These are phyloP conservation scores for Eupithecia centaureata DNA, from an alignment of 2,888 invertebrate species.

Conservation along the genomic window DNA sequence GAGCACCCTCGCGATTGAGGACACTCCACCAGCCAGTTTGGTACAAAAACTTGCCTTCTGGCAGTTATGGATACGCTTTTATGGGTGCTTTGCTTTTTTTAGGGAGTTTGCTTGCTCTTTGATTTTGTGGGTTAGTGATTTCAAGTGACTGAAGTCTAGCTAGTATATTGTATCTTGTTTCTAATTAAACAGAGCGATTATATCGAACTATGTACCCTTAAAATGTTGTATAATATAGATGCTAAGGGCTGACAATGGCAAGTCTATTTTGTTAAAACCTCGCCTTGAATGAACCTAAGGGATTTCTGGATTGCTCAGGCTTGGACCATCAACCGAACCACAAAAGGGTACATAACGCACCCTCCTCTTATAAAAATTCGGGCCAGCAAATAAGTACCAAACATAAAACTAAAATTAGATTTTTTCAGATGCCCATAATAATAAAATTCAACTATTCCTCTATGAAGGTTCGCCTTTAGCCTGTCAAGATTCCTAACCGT, in stretches of 20 bases:
- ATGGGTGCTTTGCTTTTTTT: slow-evolving; percentile 18
- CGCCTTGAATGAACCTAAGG: too few relatives aligned
- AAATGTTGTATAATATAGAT: too few relatives aligned
- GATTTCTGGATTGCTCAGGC: too few relatives aligned
- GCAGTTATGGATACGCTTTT: slow-evolving; percentile 33
- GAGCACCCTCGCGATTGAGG: slow-evolving; percentile 35
- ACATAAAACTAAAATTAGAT: background rate
- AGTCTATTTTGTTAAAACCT: too few relatives aligned
- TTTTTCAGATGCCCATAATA: background rate
- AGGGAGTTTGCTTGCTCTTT: slow-evolving; percentile 8
- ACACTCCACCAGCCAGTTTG: slow-evolving; percentile 32
- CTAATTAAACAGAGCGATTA: background rate
- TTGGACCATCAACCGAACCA: background rate
- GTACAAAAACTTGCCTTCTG: slow-evolving; percentile 41
- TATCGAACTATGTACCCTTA: too few relatives aligned
- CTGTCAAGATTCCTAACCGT: slow-evolving; percentile 20
- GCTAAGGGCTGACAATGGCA: too few relatives aligned
- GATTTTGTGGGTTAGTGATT: slow-evolving; percentile 1
- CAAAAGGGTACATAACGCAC: background rate
- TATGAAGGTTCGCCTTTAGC: background rate
- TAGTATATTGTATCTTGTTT: background rate
- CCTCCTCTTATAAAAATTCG: background rate
- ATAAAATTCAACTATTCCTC: slow-evolving; percentile 3
- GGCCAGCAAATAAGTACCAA: background rate
- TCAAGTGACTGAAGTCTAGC: background rate